phyloP scores from a whole-genome alignment of 2,888 invertebrate genomes.

The Mythimna loreyi region DNA sequence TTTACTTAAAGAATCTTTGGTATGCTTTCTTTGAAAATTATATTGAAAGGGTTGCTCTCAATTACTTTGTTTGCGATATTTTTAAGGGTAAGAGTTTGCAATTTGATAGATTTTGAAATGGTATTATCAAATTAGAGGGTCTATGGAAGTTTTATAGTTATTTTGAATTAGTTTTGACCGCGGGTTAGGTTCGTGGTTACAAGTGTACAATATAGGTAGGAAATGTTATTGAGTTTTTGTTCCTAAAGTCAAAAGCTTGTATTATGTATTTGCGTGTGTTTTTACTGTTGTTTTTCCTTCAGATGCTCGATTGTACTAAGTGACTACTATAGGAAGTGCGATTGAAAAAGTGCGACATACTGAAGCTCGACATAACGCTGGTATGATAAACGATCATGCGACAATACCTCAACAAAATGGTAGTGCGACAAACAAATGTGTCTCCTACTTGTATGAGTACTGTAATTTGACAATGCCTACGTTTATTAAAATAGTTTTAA shows the following conservation, averaged over 20 bases:
- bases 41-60: conserved; percentile 69
- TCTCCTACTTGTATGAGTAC: too few relatives aligned
- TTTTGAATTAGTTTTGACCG: conserved; percentile 24
- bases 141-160: conserved; percentile 49
- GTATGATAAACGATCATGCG: too few relatives aligned
- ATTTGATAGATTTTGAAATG: conserved; percentile 48
- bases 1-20: conserved; percentile 71
- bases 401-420: too few relatives aligned
- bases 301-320: too few relatives aligned
- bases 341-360: too few relatives aligned
- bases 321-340: too few relatives aligned
- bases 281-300: too few relatives aligned
- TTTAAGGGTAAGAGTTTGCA: conserved; percentile 56
- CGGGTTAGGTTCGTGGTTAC: neutral
- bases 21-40: conserved; percentile 72
- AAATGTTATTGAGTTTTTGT: neutral
- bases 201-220: neutral
- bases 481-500: too few relatives aligned
- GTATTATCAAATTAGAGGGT: conserved; percentile 47
- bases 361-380: too few relatives aligned
- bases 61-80: conserved; percentile 66
- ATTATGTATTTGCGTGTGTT: too few relatives aligned
- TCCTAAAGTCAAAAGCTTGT: neutral
- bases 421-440: too few relatives aligned
- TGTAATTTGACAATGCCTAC: too few relatives aligned